These are phyloP conservation scores for Chelon labrosus DNA, from an alignment of 2,797 vertebrate genomes.

Conservation along the genomic window DNA sequence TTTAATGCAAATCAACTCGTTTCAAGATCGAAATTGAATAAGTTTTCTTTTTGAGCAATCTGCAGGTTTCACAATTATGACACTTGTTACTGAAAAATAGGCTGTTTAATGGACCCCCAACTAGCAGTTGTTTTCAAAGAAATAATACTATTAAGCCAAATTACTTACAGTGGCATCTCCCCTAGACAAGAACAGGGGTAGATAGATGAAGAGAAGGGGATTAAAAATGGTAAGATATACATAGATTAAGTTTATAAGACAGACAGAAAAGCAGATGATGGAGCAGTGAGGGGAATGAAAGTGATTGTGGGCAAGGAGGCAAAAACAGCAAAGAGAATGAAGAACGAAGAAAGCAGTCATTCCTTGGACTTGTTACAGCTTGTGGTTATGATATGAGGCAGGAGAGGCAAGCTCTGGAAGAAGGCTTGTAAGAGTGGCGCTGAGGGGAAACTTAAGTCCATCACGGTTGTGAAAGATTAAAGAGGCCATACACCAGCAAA, in stretches of 20 bases:
- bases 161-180: slow-evolving; percentile 13
- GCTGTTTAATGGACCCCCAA: slow-evolving; percentile 32
- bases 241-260: slow-evolving; percentile 24
- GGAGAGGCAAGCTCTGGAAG: slow-evolving; percentile 20
- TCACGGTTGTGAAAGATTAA: slow-evolving; percentile 71
- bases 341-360: slow-evolving; percentile 27
- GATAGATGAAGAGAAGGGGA: slow-evolving; percentile 2
- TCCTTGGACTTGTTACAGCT: slow-evolving; percentile 42
- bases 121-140: slow-evolving; percentile 28
- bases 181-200: too few species aligned
- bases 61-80: slow-evolving; percentile 36
- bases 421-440: slow-evolving; percentile 10
- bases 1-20: slow-evolving; percentile 43
- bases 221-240: not conserved
- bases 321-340: slow-evolving; percentile 41
- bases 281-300: slow-evolving; percentile 15
- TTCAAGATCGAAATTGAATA: slow-evolving; percentile 40
- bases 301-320: slow-evolving; percentile 16
- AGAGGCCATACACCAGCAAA: slow-evolving; percentile 41
- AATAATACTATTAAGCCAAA: slow-evolving; percentile 31
- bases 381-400: slow-evolving; percentile 53
- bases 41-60: slow-evolving; percentile 34
- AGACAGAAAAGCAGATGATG: slow-evolving; percentile 8
- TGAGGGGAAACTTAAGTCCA: slow-evolving; percentile 56
- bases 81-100: slow-evolving; percentile 40